Percentiles rank a stretch among this genome's conserved stretches.
These are phyloP conservation scores for Carassius auratus DNA, from an alignment of 2,113 vertebrate genomes.

Conservation along the genomic window DNA sequence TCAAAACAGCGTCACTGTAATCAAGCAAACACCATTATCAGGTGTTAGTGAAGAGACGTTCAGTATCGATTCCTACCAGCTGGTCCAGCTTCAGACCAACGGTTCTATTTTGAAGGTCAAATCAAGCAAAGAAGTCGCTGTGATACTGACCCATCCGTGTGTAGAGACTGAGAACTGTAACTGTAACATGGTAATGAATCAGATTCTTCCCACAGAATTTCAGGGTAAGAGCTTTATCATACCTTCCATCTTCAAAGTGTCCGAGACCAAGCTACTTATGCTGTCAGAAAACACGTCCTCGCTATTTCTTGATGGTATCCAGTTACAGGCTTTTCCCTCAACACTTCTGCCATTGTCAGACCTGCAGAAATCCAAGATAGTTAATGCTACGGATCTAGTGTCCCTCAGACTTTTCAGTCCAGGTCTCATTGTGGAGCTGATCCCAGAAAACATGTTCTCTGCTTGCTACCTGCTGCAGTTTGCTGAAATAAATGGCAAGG, in stretches of 20 bases:
- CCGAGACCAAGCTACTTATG: background rate
- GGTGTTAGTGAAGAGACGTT: accelerated
- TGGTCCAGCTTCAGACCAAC: conserved; percentile 38
- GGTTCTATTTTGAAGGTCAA: accelerated
- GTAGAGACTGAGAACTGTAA: conserved; percentile 32
- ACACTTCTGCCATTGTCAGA: background rate
- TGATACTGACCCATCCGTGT: conserved; percentile 69
- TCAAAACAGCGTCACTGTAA: background rate
- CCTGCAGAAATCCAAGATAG: conserved; percentile 3
- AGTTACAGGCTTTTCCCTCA: accelerated
- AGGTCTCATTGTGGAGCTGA: conserved; percentile 40
- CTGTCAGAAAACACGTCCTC: background rate
- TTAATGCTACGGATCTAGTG: conserved; percentile 38
- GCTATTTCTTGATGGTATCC: accelerated
- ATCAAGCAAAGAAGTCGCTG: conserved; percentile 10
- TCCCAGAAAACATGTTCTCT: conserved; percentile 56
- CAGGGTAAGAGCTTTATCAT: conserved; percentile 52
- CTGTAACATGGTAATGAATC: conserved; percentile 63
- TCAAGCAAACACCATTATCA: accelerated
- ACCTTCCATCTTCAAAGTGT: background rate
- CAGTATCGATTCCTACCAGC: background rate
- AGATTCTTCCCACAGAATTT: conserved; percentile 47
- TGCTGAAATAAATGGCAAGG: accelerated
- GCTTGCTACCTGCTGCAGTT: conserved; percentile 59
- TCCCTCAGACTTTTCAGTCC: conserved; percentile 65